phyloP scores from a whole-genome alignment of 2,113 vertebrate genomes.

The Casuarius casuarius region DNA sequence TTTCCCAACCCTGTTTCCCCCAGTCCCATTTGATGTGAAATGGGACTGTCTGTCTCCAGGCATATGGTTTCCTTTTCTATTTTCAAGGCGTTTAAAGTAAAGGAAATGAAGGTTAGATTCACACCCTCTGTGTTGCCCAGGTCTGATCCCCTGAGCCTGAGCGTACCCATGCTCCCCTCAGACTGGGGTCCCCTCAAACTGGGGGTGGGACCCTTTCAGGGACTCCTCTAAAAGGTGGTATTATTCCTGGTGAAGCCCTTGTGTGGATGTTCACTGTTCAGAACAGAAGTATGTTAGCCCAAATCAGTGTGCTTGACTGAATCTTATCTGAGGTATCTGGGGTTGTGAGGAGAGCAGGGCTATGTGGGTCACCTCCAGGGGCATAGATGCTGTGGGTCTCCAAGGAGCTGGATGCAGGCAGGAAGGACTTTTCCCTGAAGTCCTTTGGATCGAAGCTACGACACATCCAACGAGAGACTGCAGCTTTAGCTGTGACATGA shows the following conservation, averaged over 20 bases:
- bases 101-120: background rate
- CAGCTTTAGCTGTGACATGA: background rate
- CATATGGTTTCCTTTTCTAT: too few relatives aligned
- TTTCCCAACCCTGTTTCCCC: background rate
- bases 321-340: background rate
- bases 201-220: background rate
- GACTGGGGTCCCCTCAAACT: background rate
- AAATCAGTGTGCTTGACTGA: background rate
- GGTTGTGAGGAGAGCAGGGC: background rate
- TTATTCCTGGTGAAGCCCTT: background rate
- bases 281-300: background rate
- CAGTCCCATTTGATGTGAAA: too few relatives aligned
- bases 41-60: too few relatives aligned
- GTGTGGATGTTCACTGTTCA: background rate
- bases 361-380: background rate
- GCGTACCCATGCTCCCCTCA: too few relatives aligned
- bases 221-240: background rate
- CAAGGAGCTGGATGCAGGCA: background rate
- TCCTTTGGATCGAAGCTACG: background rate
- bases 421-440: background rate
- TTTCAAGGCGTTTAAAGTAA: background rate
- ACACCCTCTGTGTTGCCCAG: background rate
- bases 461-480: background rate
- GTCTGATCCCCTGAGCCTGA: fast-evolving
- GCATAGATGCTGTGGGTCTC: background rate